Evolutionary conservation across 2,113 vertebrate genomes (phyloP), one percentile per base, ranked within the genome.

Genomic region (Rhea pennata): DNA sequence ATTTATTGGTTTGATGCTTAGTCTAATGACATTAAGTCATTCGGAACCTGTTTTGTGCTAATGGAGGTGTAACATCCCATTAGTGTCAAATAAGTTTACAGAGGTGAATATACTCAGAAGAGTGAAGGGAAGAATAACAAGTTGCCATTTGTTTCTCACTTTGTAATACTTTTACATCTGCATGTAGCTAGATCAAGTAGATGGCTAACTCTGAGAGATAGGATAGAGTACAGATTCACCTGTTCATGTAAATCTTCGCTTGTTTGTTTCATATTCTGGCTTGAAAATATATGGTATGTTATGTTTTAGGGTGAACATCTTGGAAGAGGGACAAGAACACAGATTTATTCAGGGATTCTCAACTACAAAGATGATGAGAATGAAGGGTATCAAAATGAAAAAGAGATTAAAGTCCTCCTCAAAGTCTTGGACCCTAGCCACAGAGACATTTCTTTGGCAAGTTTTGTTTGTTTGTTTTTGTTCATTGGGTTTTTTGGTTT

Each of bases 371-470:
- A 97, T 1, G 99, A 98, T 0, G 97, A 98, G 89, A 96, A 95
- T 4, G 98, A 99, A 72, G 98, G 98, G 0, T 98, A 98, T 15
- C 95, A 97, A 2, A 97, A 98, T 16, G 98, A 98, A 44, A 99
- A 98, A 72, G 98, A 99, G 50, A 98, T 99, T 42, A 98, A 99
- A 97, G 99, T 99, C 75, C 99, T 99, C 74, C 98, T 99, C 87
- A 99, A 99, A 97, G 99, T 99, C 59, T 96, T 99, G 93, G 99
- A 99, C 84, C 98, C 99, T 90, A 98, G 98, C 97, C 99, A 99
- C 98, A 98, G 99, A 93, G 99, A 99, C 95, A 99, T 99, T 69
- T 99, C 99, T 90, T 94, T 99, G 99, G 99, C 98, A 97, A 98
- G 99, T 98, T 7, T 56, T 51, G 42, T 44, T 59, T 59, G 31